These are phyloP conservation scores for Eupsilia transversa DNA, from an alignment of 2,888 invertebrate species.

Conservation along the genomic window DNA sequence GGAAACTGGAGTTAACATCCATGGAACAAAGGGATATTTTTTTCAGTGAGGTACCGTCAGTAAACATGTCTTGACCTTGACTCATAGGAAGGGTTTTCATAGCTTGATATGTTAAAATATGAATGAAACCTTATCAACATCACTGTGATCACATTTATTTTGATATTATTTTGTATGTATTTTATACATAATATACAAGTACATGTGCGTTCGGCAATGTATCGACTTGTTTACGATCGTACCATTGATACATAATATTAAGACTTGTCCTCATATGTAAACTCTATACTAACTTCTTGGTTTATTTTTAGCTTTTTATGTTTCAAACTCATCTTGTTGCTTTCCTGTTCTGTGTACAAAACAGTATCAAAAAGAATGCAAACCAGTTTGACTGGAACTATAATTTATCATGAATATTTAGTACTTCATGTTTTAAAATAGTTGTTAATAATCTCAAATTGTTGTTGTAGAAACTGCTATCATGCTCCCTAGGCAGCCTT, in stretches of 20 bases:
- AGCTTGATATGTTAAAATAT: slow-evolving; percentile 55
- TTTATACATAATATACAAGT: slow-evolving; percentile 49
- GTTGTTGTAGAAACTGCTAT: slow-evolving; percentile 87
- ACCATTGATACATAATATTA: slow-evolving; percentile 33
- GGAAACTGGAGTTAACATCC: slow-evolving; percentile 90
- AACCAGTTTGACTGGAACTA: slow-evolving; percentile 49
- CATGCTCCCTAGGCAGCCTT: slow-evolving; percentile 86
- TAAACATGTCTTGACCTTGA: slow-evolving; percentile 89
- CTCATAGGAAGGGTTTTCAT: slow-evolving; percentile 75
- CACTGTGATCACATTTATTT: slow-evolving; percentile 38
- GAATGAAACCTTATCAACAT: slow-evolving; percentile 47
- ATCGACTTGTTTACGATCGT: slow-evolving; percentile 67
- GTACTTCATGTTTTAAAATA: slow-evolving; percentile 9
- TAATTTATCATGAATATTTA: slow-evolving; percentile 48
- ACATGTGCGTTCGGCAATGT: slow-evolving; percentile 69
- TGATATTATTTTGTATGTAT: slow-evolving; percentile 45
- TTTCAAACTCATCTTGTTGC: slow-evolving; percentile 26
- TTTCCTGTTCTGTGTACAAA: slow-evolving; percentile 47
- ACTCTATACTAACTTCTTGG: neutral
- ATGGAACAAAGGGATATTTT: slow-evolving; percentile 92
- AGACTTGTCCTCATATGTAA: neutral
- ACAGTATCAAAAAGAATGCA: slow-evolving; percentile 41
- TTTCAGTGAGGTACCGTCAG: slow-evolving; percentile 92
- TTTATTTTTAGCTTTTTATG: slow-evolving; percentile 31
- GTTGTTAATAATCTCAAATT: slow-evolving; percentile 20